Percentiles rank a stretch among this genome's conserved stretches.
These are phyloP conservation scores for Apodemus sylvaticus DNA, from an alignment of 2,113 vertebrate species.

Conservation along the genomic window DNA sequence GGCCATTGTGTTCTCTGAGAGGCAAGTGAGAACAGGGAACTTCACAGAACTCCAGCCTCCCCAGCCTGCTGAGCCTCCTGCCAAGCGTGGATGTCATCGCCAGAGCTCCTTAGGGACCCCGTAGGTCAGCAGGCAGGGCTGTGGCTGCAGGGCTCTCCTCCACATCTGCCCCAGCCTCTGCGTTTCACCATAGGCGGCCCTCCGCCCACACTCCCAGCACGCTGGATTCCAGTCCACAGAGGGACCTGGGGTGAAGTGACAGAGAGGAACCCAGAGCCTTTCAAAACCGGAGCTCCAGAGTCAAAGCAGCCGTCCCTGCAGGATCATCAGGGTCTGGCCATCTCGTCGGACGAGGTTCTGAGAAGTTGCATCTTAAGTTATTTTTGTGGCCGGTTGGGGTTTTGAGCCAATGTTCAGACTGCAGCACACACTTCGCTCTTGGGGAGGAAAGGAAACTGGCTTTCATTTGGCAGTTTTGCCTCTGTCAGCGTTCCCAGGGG, in stretches of 20 bases:
- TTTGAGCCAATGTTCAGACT: slow-evolving; percentile 83
- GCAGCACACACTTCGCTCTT: slow-evolving; percentile 80
- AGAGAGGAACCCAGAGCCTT: slow-evolving; percentile 66
- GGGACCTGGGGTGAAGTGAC: slow-evolving; percentile 33
- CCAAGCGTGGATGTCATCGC: neutral
- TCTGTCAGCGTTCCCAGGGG: slow-evolving; percentile 87
- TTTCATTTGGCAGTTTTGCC: slow-evolving; percentile 83
- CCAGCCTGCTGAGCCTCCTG: neutral
- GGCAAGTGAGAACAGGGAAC: neutral
- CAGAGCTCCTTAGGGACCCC: neutral
- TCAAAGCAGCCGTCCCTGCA: slow-evolving; percentile 68
- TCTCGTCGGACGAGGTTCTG: slow-evolving; percentile 77
- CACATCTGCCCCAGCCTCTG: slow-evolving; percentile 36
- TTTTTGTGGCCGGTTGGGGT: slow-evolving; percentile 81
- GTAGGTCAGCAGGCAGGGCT: neutral
- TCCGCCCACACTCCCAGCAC: neutral
- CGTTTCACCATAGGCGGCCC: neutral
- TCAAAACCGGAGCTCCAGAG: slow-evolving; percentile 77
- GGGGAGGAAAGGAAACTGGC: slow-evolving; percentile 72
- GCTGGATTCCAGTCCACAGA: neutral
- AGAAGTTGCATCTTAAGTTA: slow-evolving; percentile 84
- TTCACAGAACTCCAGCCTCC: fast-evolving
- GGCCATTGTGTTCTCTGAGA: neutral
- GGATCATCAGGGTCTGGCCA: slow-evolving; percentile 75
- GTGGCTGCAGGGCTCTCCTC: neutral